These are phyloP conservation scores for Nasonia longicornis DNA, from an alignment of 1,140 invertebrate genomes.

Conservation along the genomic window DNA sequence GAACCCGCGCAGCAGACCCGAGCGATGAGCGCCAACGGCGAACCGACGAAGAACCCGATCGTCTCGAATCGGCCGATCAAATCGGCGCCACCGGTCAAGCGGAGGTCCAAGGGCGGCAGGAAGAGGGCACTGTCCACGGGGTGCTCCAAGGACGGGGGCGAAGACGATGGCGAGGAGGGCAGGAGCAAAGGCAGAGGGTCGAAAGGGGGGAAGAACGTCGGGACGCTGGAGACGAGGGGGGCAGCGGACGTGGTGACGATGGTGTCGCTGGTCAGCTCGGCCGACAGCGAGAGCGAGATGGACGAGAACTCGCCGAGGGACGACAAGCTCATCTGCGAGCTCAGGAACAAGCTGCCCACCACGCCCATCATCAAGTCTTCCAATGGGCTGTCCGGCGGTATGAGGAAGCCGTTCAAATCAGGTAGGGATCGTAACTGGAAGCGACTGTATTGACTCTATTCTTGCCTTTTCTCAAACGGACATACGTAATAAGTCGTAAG, in stretches of 20 bases:
- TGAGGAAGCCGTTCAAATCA: constrained; percentile 68
- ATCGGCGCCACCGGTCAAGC: constrained; percentile 60
- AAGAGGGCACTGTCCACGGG: constrained; percentile 49
- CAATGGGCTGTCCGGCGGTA: constrained; percentile 50
- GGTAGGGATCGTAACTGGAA: constrained; percentile 55
- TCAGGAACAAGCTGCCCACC: constrained; percentile 64
- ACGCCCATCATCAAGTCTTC: constrained; percentile 64
- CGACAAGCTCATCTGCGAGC: constrained; percentile 63
- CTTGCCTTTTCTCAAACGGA: no score
- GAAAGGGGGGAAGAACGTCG: constrained; percentile 42
- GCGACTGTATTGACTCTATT: no score
- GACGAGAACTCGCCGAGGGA: constrained; percentile 60
- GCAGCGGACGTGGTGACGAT: constrained; percentile 70
- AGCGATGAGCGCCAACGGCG: constrained; percentile 35
- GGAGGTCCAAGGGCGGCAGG: constrained; percentile 58
- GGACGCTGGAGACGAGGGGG: constrained; percentile 22
- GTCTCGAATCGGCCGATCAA: constrained; percentile 55
- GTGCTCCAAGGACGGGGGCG: constrained; percentile 49
- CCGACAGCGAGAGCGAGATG: constrained; percentile 69
- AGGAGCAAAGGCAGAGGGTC: constrained; percentile 21
- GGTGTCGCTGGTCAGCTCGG: constrained; percentile 71
- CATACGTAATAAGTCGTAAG: no score
- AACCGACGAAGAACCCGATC: constrained; percentile 40
- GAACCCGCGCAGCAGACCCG: constrained; percentile 38
- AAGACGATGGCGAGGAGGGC: constrained; percentile 36